A percentile compares a stretch with the other conserved stretches of the same genome.
Evolutionary conservation across 1,140 invertebrate species (phyloP).

Genomic region (Ladona fulva): DNA sequence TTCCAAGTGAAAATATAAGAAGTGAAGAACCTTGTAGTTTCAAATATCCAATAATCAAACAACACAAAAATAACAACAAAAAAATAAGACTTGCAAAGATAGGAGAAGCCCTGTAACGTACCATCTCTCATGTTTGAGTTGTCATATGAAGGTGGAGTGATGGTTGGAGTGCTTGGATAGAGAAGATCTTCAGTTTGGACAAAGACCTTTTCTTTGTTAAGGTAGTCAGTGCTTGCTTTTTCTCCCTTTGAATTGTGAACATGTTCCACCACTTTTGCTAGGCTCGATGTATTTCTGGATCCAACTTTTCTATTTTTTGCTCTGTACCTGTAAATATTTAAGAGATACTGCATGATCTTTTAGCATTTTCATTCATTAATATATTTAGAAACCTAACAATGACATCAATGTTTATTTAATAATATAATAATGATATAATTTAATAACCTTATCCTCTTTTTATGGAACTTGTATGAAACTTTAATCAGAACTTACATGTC

Average conservation of each 20-base stretch:
- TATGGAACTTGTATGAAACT: too few relatives aligned
- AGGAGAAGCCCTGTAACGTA: not conserved
- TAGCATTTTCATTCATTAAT: not conserved
- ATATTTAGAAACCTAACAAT: conserved; percentile 13
- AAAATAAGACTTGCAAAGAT: too few relatives aligned
- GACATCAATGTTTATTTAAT: too few relatives aligned
- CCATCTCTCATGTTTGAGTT: conserved; percentile 19
- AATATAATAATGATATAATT: too few relatives aligned
- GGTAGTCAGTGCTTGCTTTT: conserved; percentile 15
- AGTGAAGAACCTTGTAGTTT: too few relatives aligned
- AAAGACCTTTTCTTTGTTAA: conserved; percentile 21
- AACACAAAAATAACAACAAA: too few relatives aligned
- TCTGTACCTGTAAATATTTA: conserved; percentile 37
- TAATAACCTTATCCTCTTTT: too few relatives aligned
- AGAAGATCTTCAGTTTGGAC: conserved; percentile 22
- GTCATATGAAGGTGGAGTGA: conserved; percentile 22
- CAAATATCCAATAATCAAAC: too few relatives aligned
- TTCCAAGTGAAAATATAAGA: too few relatives aligned
- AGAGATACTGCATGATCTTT: conserved; percentile 21
- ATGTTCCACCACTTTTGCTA: conserved; percentile 13
- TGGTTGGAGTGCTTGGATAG: conserved; percentile 22
- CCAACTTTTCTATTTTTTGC: conserved; percentile 45
- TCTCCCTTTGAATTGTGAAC: conserved; percentile 10
- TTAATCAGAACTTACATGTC: too few relatives aligned
- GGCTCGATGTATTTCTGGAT: conserved; percentile 14